Base-by-base conservation (phyloP, 2,888 invertebrate genomes). In the Plebejus anna region DNA sequence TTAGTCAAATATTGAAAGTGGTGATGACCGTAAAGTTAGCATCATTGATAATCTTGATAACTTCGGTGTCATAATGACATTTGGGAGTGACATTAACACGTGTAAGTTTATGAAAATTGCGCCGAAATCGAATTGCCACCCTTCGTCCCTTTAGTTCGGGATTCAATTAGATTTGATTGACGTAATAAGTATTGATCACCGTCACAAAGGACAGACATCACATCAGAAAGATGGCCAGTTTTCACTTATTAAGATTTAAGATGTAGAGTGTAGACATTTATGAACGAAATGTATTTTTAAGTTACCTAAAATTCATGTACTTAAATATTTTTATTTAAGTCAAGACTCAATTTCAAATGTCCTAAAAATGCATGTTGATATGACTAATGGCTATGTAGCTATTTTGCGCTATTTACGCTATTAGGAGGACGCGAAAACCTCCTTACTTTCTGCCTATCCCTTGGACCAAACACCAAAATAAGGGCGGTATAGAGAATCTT, bases 61-160 rank as follows among this genome's bases (percentile, higher is more conserved):
- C 32, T 66, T 66, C 11, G 66, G 66, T 36, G 66, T 36, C 66
- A 66, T 66, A 66, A 66, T 36, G 32, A 36, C 16, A 66, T 16
- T 66, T 66, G 13, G 32, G 66, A 66, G 11, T 66, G 32, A 32
- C 32, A 32, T 61, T 61, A 66, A 32, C 66, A 66, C 32, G 66
- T 66, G 66, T 66, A 66, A 66, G 66, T 66, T 32, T 66, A 36
- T 36, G 66, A 66, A 11, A 36, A 66, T 1, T 16, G 32, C 13
- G 13, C 13, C 32, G 16, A 28, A 66, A 66, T 66, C 32, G 66
- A 66, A 66, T 66, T 66, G 66, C 13, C 32, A 66, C 66, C 66
- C 66, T 66, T 66, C 66, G 66, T 66, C 66, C 66, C 66, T 66
- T 66, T 66, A 66, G 66, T 66, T 36, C 16, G 66, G 32, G 16